Evolutionary conservation across 2,113 vertebrate species (phyloP).

Genomic region (Takifugu flavidus): DNA sequence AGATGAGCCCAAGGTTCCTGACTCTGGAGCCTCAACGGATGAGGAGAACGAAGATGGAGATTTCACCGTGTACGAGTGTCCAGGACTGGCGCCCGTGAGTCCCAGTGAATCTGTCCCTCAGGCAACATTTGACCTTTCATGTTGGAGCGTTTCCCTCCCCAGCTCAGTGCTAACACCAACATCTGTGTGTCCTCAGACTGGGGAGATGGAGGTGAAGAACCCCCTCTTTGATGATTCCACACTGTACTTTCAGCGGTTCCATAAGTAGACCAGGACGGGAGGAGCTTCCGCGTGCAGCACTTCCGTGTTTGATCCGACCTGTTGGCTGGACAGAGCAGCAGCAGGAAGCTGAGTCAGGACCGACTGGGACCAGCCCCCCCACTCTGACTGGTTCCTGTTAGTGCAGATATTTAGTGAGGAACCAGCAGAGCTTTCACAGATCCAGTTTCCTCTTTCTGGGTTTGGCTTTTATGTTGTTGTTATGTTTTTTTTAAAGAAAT

Average conservation of each 20-base stretch:
- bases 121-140: too few relatives aligned
- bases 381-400: not conserved
- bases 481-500: too few relatives aligned
- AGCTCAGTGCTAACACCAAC: not conserved
- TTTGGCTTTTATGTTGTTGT: not conserved
- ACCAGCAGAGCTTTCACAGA: too few relatives aligned
- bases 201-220: conserved; percentile 97
- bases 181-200: conserved; percentile 74
- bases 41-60: conserved; percentile 93
- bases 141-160: too few relatives aligned
- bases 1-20: conserved; percentile 81
- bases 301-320: conserved; percentile 1
- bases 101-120: not conserved
- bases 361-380: conserved; percentile 22
- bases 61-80: conserved; percentile 93
- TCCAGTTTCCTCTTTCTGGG: not conserved
- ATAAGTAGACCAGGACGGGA: conserved; percentile 61
- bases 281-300: not conserved
- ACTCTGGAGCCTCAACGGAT: conserved; percentile 82
- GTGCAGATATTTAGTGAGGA: not conserved
- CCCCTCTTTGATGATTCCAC: conserved; percentile 88
- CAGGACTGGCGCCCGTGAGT: conserved; percentile 91
- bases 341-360: conserved; percentile 3
- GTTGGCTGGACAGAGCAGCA: conserved; percentile 5
- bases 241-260: conserved; percentile 71